These are phyloP conservation scores for Coreius guichenoti DNA, from an alignment of 2,797 vertebrate species.

Conservation along the genomic window DNA sequence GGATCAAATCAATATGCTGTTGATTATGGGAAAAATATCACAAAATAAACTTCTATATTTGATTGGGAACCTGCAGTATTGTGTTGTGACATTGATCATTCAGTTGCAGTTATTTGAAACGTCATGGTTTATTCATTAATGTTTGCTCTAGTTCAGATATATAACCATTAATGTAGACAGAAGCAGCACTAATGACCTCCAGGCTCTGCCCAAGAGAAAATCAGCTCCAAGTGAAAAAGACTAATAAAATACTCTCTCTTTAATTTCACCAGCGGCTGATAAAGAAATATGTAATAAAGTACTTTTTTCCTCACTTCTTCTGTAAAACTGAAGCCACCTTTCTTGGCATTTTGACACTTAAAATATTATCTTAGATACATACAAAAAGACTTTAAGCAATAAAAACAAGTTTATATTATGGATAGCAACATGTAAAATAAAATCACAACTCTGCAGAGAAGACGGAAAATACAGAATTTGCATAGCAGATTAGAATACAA, in stretches of 20 bases:
- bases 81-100: conserved; percentile 47
- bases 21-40: conserved; percentile 74
- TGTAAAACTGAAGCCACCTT: conserved; percentile 83
- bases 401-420: conserved; percentile 88
- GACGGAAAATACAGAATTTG: conserved; percentile 85
- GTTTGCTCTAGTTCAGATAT: conserved; percentile 64
- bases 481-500: conserved; percentile 94
- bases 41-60: conserved; percentile 80
- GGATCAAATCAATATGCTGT: conserved; percentile 70
- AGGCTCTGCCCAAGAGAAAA: conserved; percentile 94
- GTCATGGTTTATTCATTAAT: conserved; percentile 62
- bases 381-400: conserved; percentile 83
- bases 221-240: conserved; percentile 74
- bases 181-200: conserved; percentile 91
- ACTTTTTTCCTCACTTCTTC: conserved; percentile 79
- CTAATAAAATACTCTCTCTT: conserved; percentile 82
- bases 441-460: conserved; percentile 76
- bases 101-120: conserved; percentile 55
- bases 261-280: conserved; percentile 80
- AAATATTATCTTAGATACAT: conserved; percentile 79
- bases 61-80: conserved; percentile 61
- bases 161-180: conserved; percentile 78
- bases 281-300: conserved; percentile 84
- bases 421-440: conserved; percentile 83
- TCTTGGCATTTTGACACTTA: conserved; percentile 83